Conservation (phyloP, 2,797 vertebrate species). For the Crax fasciolata region DNA sequence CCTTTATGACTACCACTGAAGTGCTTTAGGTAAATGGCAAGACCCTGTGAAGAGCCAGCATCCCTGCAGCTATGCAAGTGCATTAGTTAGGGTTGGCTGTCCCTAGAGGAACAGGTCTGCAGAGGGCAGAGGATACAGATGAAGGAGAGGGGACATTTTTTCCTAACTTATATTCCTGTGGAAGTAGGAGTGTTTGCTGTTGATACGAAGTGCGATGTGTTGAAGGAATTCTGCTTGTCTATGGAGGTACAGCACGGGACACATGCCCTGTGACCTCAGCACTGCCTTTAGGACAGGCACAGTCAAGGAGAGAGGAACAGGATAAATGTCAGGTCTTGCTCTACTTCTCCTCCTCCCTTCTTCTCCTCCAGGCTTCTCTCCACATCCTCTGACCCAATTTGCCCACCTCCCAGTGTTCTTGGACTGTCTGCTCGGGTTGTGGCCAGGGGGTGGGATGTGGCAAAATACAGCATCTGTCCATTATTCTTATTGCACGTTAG, state of each 20-base stretch:
- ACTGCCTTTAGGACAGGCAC: background rate
- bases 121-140: background rate
- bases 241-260: accelerated
- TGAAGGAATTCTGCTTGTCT: background rate
- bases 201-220: background rate
- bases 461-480: background rate
- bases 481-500: accelerated
- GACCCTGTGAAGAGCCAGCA: background rate
- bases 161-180: background rate
- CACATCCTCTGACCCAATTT: background rate
- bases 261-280: accelerated
- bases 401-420: background rate
- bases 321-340: background rate
- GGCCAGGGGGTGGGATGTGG: no score
- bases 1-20: background rate
- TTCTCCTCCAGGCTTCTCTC: background rate
- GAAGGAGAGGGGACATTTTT: accelerated
- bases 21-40: background rate
- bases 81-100: background rate
- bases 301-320: background rate
- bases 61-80: background rate
- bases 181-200: background rate
- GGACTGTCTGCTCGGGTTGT: background rate
- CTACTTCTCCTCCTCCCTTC: background rate
- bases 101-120: background rate